Conservation (phyloP, 1,140 invertebrate genomes). For the Bicyclus anynana region DNA sequence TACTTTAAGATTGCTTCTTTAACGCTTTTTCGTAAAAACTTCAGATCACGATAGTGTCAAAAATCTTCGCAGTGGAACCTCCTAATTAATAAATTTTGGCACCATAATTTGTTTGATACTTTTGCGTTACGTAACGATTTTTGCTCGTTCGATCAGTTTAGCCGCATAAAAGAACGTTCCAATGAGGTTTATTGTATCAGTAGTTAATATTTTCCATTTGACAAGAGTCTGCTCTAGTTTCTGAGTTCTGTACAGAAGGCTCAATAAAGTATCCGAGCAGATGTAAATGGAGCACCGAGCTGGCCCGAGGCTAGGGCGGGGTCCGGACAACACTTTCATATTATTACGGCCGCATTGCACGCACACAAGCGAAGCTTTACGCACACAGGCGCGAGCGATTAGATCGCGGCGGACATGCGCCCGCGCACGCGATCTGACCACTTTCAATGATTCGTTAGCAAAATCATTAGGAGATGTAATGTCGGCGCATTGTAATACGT, state of each 20-base stretch:
- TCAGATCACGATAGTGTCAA: too few relatives aligned
- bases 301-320: conserved; percentile 68
- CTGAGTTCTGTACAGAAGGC: conserved; percentile 61
- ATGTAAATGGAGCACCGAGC: conserved; percentile 71
- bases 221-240: conserved; percentile 29
- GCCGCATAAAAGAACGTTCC: too few relatives aligned
- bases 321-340: conserved; percentile 74
- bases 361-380: conserved; percentile 46
- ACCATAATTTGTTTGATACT: too few relatives aligned
- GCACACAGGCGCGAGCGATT: conserved; percentile 41
- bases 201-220: conserved; percentile 1
- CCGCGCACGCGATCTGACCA: conserved; percentile 67
- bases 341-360: conserved; percentile 72
- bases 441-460: conserved; percentile 77
- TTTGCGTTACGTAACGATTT: too few relatives aligned
- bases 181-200: conserved; percentile 1
- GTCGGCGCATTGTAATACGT: conserved; percentile 73
- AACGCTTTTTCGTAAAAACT: too few relatives aligned
- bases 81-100: too few relatives aligned
- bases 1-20: too few relatives aligned
- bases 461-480: conserved; percentile 77
- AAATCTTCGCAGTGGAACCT: too few relatives aligned
- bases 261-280: conserved; percentile 72
- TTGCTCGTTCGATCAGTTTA: too few relatives aligned
- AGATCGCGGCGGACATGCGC: conserved; percentile 51